Conservation (phyloP, 1,140 invertebrate genomes). For the Drosophila obscura region DNA sequence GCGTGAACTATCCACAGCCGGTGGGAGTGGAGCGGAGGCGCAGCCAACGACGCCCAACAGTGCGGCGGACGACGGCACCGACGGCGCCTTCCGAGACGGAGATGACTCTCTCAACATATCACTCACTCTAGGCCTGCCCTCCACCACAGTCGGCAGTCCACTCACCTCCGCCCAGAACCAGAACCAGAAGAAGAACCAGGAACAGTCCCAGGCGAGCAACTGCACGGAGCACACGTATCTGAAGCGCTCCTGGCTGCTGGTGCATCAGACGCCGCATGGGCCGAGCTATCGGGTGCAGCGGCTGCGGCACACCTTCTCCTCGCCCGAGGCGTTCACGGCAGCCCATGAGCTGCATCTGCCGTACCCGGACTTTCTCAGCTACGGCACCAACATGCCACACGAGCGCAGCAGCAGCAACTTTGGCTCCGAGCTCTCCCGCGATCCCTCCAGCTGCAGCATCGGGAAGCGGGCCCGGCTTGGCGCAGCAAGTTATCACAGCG, state of each 20-base stretch:
- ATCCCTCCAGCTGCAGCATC: conserved; percentile 68
- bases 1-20: conserved; percentile 75
- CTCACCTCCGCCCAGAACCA: conserved; percentile 30
- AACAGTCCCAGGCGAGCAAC: conserved; percentile 50
- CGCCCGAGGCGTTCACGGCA: conserved; percentile 69
- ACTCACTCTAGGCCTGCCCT: conserved; percentile 77
- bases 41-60: conserved; percentile 62
- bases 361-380: conserved; percentile 69
- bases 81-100: conserved; percentile 56
- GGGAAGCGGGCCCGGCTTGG: conserved; percentile 58
- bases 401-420: conserved; percentile 78
- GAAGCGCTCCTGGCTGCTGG: conserved; percentile 76
- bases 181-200: conserved; percentile 15
- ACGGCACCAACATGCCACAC: conserved; percentile 77
- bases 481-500: conserved; percentile 15
- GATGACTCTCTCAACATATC: conserved; percentile 82
- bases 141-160: conserved; percentile 32
- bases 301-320: conserved; percentile 78
- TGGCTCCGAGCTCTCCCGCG: conserved; percentile 73
- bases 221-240: conserved; percentile 79
- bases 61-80: conserved; percentile 64
- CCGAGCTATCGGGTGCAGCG: conserved; percentile 64
- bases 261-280: conserved; percentile 49
- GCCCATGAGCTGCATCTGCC: conserved; percentile 60
- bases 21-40: conserved; percentile 33